Evolutionary conservation across 64 coral and sea anemone species (phyloP), one percentile per base, ranked within the genome.

Genomic region (Porites australiensis): DNA sequence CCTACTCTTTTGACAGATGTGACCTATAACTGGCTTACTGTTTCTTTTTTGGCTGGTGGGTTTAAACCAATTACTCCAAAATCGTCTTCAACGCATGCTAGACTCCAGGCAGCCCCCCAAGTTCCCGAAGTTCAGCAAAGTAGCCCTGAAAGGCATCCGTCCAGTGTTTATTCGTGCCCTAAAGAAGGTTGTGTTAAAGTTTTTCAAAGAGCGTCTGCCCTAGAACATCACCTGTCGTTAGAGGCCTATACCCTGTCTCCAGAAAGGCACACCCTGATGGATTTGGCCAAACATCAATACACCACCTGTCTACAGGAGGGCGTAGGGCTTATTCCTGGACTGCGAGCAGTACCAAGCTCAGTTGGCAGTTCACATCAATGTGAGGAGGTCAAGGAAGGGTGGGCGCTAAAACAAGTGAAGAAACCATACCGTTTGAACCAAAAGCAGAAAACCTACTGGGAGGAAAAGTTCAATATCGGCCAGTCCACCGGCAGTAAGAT

Each of bases 351-450:
- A 5, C 13, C 47, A 77, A 18, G 46, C 47, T 77, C 74, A 77
- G 74, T 6, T 77, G 13, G 18, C 47, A 51, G 13, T 6, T 77
- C 74, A 18, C 14, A 16, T 15, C 74, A 51, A 51, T 12, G 46
- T 5, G 12, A 77, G 6, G 8, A 4, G 0, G 16, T 50, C 74
- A 51, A 50, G 18, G 50, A 77, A 64, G 61, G 87, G 12, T 71
- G 74, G 87, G 93, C 50, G 15, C 79, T 85, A 19, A 94, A 94
- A 66, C 5, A 83, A 77, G 2, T 21, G 20, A 54, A 59, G 5
- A 89, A 94, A 71, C n/a, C 68, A 0, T 85, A 94, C 12, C 47
- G 61, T 0, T 88, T 93, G 27, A 88, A 80, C 74, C 54, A 93
- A 78, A 87, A 79, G 60, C 91, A 93, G 18, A 79, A 78, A 59